Percentiles rank a stretch among this genome's conserved stretches.
phyloP scores from a whole-genome alignment of 2,113 vertebrate genomes.

The Tupaia tana region DNA sequence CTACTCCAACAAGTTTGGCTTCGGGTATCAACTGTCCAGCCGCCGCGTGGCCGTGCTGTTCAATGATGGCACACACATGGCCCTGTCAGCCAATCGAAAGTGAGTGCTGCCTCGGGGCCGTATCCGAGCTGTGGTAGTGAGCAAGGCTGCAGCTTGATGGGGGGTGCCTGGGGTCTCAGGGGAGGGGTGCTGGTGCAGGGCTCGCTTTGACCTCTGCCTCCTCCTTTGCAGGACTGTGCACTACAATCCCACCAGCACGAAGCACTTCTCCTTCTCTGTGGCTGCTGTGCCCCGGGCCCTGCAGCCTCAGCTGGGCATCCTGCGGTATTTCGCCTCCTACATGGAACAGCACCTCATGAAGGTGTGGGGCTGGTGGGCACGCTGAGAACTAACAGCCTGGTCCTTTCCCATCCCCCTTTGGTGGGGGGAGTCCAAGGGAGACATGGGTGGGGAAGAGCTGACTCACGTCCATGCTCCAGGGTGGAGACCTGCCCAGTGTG shows the following conservation, averaged over 20 bases:
- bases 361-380: constrained; percentile 82
- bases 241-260: constrained; percentile 95
- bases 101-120: constrained; percentile 68
- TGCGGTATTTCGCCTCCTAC: constrained; percentile 95
- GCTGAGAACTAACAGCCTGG: background rate
- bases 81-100: constrained; percentile 93
- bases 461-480: constrained; percentile 83
- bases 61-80: constrained; percentile 97
- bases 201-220: background rate
- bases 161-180: background rate
- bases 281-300: constrained; percentile 92
- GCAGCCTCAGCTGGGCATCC: constrained; percentile 92
- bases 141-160: background rate
- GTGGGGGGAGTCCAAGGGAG: background rate
- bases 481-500: constrained; percentile 93
- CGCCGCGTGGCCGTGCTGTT: constrained; percentile 95
- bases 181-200: background rate
- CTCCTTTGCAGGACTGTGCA: constrained; percentile 90
- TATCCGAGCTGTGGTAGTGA: background rate
- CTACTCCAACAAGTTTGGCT: constrained; percentile 99
- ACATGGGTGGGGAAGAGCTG: background rate
- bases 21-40: constrained; percentile 98
- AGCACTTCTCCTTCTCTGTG: constrained; percentile 93
- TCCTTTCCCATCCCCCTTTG: background rate
- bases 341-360: constrained; percentile 99